Evolutionary conservation across 2,888 invertebrate genomes (phyloP).

Genomic region (Rhogogaster chlorosoma): DNA sequence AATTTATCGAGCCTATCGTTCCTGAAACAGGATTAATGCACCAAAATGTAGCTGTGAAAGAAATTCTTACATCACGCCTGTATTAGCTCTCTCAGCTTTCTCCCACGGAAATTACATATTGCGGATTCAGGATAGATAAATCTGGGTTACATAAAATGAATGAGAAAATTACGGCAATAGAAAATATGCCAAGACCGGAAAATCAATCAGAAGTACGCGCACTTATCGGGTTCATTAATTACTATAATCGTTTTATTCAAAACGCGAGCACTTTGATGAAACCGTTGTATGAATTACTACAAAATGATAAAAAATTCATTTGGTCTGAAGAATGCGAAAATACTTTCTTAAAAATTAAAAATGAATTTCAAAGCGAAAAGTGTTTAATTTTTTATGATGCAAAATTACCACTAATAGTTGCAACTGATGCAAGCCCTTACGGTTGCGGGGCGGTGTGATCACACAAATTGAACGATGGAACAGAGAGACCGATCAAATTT

Average conservation of each 20-base stretch:
- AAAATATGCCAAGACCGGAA: constrained; percentile 50
- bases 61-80: too few species aligned
- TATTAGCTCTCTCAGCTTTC: too few species aligned
- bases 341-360: constrained; percentile 61
- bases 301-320: constrained; percentile 56
- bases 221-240: constrained; percentile 61
- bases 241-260: constrained; percentile 63
- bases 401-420: too few species aligned
- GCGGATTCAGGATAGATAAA: constrained; percentile 55
- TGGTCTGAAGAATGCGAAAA: constrained; percentile 61
- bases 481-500: constrained; percentile 61
- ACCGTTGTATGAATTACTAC: constrained; percentile 62
- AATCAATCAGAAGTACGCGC: constrained; percentile 53
- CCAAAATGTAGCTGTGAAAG: too few species aligned
- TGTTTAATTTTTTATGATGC: constrained; percentile 55
- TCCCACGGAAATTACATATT: constrained; percentile 45
- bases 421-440: too few species aligned
- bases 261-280: constrained; percentile 58
- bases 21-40: too few species aligned
- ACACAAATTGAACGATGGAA: constrained; percentile 53
- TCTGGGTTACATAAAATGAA: constrained; percentile 55
- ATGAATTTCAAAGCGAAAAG: constrained; percentile 49
- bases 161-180: constrained; percentile 55
- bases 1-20: too few species aligned
- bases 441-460: constrained; percentile 64